Conservation (phyloP, 2,888 invertebrate genomes). For the Chrysodeixis includens region DNA sequence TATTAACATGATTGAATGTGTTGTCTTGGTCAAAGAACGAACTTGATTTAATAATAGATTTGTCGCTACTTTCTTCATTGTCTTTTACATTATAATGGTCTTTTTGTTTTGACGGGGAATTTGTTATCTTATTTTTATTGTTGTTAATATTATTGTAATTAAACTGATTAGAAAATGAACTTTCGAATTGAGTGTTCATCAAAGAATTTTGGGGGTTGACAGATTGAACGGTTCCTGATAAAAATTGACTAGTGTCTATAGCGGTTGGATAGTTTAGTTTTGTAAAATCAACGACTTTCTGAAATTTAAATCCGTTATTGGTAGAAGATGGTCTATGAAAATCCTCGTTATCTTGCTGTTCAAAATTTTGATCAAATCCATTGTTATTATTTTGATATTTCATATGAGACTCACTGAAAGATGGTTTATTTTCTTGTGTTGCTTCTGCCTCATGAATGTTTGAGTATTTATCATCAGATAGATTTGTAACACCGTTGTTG, state of each 20-base stretch:
- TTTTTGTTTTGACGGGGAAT: slow-evolving; percentile 55
- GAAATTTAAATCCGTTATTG: slow-evolving; percentile 71
- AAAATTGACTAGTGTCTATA: slow-evolving; percentile 72
- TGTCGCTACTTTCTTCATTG: slow-evolving; percentile 62
- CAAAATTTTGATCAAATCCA: slow-evolving; percentile 64
- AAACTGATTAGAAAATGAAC: slow-evolving; percentile 58
- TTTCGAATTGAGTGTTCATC: slow-evolving; percentile 60
- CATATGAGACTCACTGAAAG: slow-evolving; percentile 63
- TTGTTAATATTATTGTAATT: slow-evolving; percentile 54
- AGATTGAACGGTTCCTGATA: slow-evolving; percentile 63
- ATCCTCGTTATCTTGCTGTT: slow-evolving; percentile 64
- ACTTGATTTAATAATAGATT: slow-evolving; percentile 59
- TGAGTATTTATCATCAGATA: slow-evolving; percentile 66
- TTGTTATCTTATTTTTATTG: slow-evolving; percentile 60
- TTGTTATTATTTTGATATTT: slow-evolving; percentile 65
- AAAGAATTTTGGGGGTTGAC: slow-evolving; percentile 57
- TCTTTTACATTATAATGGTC: slow-evolving; percentile 63
- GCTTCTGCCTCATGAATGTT: slow-evolving; percentile 62
- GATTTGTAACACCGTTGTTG: slow-evolving; percentile 63
- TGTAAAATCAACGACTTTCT: slow-evolving; percentile 81
- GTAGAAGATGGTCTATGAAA: slow-evolving; percentile 61
- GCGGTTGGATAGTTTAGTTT: slow-evolving; percentile 74
- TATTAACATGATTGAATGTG: slow-evolving; percentile 59
- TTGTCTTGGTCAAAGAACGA: slow-evolving; percentile 58
- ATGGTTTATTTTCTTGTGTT: slow-evolving; percentile 65